Evolutionary conservation across 2,888 invertebrate genomes (phyloP).

Genomic region (Callinectes sapidus): DNA sequence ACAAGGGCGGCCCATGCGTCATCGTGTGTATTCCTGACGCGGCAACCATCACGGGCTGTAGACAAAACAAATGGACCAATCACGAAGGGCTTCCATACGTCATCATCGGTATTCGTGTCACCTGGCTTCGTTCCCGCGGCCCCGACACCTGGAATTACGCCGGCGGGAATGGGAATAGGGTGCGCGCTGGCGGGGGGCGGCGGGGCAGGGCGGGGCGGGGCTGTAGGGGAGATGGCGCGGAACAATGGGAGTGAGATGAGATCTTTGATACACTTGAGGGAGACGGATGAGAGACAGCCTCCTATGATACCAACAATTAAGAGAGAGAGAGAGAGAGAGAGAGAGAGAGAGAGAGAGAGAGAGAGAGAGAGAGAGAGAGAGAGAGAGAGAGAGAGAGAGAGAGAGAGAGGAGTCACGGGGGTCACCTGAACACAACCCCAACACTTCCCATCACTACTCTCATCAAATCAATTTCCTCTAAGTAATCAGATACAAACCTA

Average conservation of each 20-base stretch:
- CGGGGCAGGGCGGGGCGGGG: neutral
- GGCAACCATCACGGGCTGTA: constrained; percentile 52
- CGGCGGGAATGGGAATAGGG: constrained; percentile 45
- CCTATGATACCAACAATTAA: neutral
- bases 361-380: constrained; percentile 42
- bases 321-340: neutral
- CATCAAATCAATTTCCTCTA: neutral
- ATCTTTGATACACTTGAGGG: neutral
- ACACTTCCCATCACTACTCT: neutral
- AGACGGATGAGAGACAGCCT: constrained; percentile 35
- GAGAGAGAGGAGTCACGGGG: constrained; percentile 26
- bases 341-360: constrained; percentile 39
- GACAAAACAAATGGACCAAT: constrained; percentile 67
- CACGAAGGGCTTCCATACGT: constrained; percentile 58
- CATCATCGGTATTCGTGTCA: constrained; percentile 66
- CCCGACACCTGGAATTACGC: constrained; percentile 60
- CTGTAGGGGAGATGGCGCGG: neutral
- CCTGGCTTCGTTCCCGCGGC: constrained; percentile 66
- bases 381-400: constrained; percentile 51
- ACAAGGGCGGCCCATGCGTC: constrained; percentile 31
- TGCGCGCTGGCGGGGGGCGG: neutral
- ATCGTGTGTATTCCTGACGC: constrained; percentile 48
- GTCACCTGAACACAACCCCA: neutral
- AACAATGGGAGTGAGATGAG: neutral
- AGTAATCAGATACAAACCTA: constrained; percentile 12